Evolutionary conservation across 2,888 invertebrate genomes (phyloP), one percentile per base, ranked within the genome.

Genomic region (Eupelmus urozonus): DNA sequence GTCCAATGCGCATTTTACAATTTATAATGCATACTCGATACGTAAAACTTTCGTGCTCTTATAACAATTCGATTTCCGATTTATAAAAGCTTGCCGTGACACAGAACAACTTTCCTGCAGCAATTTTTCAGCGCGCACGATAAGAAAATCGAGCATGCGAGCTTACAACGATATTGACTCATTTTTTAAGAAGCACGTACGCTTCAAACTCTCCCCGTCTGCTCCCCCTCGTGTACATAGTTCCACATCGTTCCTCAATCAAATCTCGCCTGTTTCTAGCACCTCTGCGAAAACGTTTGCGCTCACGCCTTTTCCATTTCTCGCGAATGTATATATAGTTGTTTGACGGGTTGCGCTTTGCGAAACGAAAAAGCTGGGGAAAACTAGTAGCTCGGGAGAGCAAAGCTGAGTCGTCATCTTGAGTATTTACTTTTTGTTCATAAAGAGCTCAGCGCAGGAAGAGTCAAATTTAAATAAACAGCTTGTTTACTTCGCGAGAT

Each of bases 371-470:
- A 57, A 69, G n/a, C 20, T 13, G 34, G 18, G 25, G 40, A 62
- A 62, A 65, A 60, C 34, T n/a, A 63, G 4, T 23, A 25, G 5
- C 9, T 9, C n/a, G 53, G 0, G 29, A 11, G 7, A 18, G 29
- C n/a, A 55, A 34, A 60, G 42, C 45, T 9, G 51, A 2, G 42
- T 69, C 27, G 4, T 5, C 18, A 23, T 59, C 42, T 27, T 42
- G 29, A 29, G 59, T 57, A 65, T 66, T 63, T 76, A 69, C 63
- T 76, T 70, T 76, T 76, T 57, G 45, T 60, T 13, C 13, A n/a
- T 63, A 76, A 76, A 63, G 42, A 60, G 34, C n/a, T 51, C 67
- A 42, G 62, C 20, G 9, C 51, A 49, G 7, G 29, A 29, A 16
- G 20, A 65, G 65, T 73, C 13, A 55, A 73, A 73, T 57, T 59